phyloP scores from a whole-genome alignment of 2,113 vertebrate species.

The Brevimyrus niger region DNA sequence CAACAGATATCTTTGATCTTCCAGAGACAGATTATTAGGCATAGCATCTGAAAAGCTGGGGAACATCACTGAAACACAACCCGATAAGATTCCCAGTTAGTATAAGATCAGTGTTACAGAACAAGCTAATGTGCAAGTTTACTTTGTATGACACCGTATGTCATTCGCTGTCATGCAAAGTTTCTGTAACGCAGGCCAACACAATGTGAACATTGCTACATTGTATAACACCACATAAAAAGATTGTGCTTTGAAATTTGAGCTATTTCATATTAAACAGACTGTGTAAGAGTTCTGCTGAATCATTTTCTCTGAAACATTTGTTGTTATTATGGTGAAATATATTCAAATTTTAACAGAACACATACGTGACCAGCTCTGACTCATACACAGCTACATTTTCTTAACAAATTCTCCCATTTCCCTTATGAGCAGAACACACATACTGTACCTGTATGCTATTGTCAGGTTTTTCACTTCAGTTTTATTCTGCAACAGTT shows the following conservation, averaged over 20 bases:
- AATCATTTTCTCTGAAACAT: not conserved
- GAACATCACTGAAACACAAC: not conserved
- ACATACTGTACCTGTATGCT: not conserved
- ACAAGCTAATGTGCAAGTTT: not conserved
- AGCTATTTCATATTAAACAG: not conserved
- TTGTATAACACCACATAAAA: not conserved
- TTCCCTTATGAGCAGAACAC: not conserved
- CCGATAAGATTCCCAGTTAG: not conserved
- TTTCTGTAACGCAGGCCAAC: not conserved
- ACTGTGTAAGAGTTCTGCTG: not conserved
- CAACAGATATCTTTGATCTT: not conserved
- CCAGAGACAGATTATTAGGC: slow-evolving; percentile 6
- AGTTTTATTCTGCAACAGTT: not conserved
- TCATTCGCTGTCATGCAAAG: slow-evolving; percentile 4
- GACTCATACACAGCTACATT: not conserved
- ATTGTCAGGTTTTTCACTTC: not conserved
- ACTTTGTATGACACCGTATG: not conserved
- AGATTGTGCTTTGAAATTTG: not conserved
- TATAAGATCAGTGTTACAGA: not conserved
- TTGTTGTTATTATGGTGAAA: not conserved
- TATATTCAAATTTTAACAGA: not conserved
- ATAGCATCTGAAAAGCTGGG: not conserved
- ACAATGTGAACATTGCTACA: slow-evolving; percentile 7
- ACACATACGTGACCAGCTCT: not conserved
- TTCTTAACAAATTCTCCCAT: not conserved